Evolutionary conservation across 2,797 vertebrate species (phyloP), one percentile per base, ranked within the genome.

Genomic region (Enteromius argenteus): DNA sequence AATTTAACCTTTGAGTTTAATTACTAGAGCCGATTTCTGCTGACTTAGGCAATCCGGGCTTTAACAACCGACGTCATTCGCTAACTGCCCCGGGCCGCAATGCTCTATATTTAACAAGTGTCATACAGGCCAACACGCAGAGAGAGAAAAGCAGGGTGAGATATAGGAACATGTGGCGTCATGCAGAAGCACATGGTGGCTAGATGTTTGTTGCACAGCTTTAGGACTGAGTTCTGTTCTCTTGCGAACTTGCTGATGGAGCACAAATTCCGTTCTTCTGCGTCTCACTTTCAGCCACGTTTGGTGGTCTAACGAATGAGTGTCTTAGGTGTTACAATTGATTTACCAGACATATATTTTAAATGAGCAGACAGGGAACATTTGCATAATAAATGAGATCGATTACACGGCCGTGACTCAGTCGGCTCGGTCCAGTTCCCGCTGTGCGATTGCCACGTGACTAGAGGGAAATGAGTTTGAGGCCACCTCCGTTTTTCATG

Each of bases 331-430:
- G 83, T 88, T 88, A 58, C 81, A 85, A 69, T 58, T 84, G 81
- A 87, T 89, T 90, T 81, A 82, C 80, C 89, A 81, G 74, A 72
- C 89, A 93, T 94, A 86, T 90, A 93, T 94, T 94, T 93, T 95
- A 87, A 88, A 95, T 94, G 90, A 84, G 86, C 76, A 79, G 83
- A 83, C 56, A 89, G 89, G 89, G 91, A 91, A 87, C 81, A 86
- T 90, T 89, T 94, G 90, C 89, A 94, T 94, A 92, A 93, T 93
- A 85, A 88, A 95, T 93, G 90, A 92, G 91, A 92, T 90, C 90
- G 72, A 90, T 84, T 90, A 92, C 89, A 86, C 86, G 73, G 69
- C 86, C 68, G 44, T 94, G 91, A 94, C 87, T 84, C 91, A 91
- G 87, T 84, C 58, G 32, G 37, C 53, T 46, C 19, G 66, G 69